Evolutionary conservation across 2,888 invertebrate genomes (phyloP).

Genomic region (Drosophila koepferae): DNA sequence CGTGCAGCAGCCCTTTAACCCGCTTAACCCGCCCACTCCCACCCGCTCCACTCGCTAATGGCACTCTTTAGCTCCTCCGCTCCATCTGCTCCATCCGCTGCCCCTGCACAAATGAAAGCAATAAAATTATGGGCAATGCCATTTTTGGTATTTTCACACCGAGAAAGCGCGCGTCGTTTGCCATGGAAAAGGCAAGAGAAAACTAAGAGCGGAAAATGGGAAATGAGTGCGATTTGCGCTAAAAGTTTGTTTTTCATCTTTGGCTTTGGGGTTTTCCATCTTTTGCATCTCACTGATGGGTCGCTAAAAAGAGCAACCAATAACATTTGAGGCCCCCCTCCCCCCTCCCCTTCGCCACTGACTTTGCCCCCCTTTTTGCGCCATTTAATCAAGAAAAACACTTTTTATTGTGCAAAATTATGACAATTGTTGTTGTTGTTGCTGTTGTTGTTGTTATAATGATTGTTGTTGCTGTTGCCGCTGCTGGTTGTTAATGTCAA

Average conservation of each 20-base stretch:
- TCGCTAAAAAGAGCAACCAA: constrained; percentile 50
- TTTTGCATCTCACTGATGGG: constrained; percentile 29
- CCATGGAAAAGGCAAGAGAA: constrained; percentile 8
- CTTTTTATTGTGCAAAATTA: constrained; percentile 80
- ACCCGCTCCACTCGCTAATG: constrained; percentile 14
- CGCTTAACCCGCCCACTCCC: constrained; percentile 1
- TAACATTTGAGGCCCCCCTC: background rate
- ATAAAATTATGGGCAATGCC: constrained; percentile 73
- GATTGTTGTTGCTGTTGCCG: constrained; percentile 29
- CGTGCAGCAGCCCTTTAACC: constrained; percentile 41
- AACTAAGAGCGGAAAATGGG: constrained; percentile 32
- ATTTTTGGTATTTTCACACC: constrained; percentile 75
- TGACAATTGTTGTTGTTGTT: constrained; percentile 60
- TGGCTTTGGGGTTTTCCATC: constrained; percentile 21
- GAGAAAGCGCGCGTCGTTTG: constrained; percentile 26
- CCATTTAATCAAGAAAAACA: constrained; percentile 80
- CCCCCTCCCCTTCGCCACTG: background rate
- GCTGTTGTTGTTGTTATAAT: constrained; percentile 30
- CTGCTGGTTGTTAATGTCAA: constrained; percentile 71
- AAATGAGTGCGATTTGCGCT: constrained; percentile 60
- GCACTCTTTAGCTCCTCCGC: background rate
- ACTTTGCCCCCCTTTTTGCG: constrained; percentile 6
- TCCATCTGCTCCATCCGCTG: background rate
- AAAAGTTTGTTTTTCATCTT: constrained; percentile 27
- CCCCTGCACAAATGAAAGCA: constrained; percentile 58